Base-by-base conservation (phyloP, 1,140 invertebrate genomes). In the Drosophila repleta region DNA sequence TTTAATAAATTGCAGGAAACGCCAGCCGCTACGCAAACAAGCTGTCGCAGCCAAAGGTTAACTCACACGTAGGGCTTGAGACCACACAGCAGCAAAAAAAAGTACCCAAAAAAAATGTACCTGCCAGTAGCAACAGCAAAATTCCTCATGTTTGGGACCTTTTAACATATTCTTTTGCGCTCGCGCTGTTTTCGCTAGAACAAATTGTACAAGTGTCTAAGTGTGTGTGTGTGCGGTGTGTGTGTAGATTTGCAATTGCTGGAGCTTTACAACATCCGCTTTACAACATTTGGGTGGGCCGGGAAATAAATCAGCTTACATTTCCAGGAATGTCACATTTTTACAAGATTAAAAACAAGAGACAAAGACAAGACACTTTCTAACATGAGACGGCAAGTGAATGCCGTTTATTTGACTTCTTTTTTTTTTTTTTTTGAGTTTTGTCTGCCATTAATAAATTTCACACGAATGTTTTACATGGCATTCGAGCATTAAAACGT, bases 381-480 rank as follows among this genome's bases (percentile, higher is more conserved):
- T 68, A 67, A 66, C 56, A 56, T n/a, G n/a, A 57, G 18, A 69
- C 37, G 46, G 63, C 48, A 81, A 76, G 61, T 64, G 41, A 18
- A 63, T 37, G 46, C 32, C 11, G 61, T 52, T 51, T 48, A n/a
- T 29, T 29, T 29, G 4, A 29, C 29, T 29, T 29, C 29, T 5
- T 26, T 6, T 4, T 29, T 29, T 29, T 29, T 29, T 7, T 29
- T 29, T 6, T 45, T 4, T 45, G n/a, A n/a, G n/a, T 45, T 11
- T 20, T 45, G 3, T 46, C 60, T 70, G 76, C 57, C 84, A 88
- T 87, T 88, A 83, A 88, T 88, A 87, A 87, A 83, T 79, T 87
- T 87, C 83, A 87, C 83, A 87, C 83, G 83, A 76, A 37, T 74
- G 61, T 74, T 70, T 74, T 74, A 73, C 70, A 72, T 69, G 70